These are phyloP conservation scores for Drosophila guanche DNA, from an alignment of 1,140 invertebrate genomes.

Conservation along the genomic window DNA sequence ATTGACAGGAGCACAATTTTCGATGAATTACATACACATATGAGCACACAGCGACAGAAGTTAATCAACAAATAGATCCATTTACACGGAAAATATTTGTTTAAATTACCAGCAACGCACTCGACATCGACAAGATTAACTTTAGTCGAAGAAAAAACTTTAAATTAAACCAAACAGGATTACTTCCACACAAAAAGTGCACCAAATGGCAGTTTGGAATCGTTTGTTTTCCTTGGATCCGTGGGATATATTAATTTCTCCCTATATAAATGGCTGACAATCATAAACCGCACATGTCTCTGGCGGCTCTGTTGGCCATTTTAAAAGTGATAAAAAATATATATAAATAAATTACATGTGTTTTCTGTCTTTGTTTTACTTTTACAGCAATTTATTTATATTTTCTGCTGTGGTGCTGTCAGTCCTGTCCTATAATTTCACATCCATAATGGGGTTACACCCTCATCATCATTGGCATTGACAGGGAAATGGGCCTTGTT, in stretches of 20 bases:
- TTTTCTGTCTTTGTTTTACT: constrained; percentile 44
- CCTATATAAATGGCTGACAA: constrained; percentile 29
- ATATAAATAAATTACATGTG: constrained; percentile 47
- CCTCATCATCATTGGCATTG: constrained; percentile 41
- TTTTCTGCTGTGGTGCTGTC: constrained; percentile 13
- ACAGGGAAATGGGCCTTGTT: constrained; percentile 24
- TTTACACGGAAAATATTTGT: constrained; percentile 52
- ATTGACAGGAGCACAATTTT: constrained; percentile 21
- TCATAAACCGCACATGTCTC: constrained; percentile 59
- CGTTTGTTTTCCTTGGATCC: constrained; percentile 34
- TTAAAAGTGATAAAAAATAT: constrained; percentile 25
- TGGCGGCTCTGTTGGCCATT: constrained; percentile 41
- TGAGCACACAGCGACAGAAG: background rate
- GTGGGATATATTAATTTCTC: background rate
- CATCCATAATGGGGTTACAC: constrained; percentile 35
- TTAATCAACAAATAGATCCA: constrained; percentile 55
- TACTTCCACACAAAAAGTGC: constrained; percentile 37
- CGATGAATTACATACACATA: too few species aligned
- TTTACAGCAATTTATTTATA: constrained; percentile 38
- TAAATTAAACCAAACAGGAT: constrained; percentile 44
- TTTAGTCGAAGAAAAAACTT: constrained; percentile 24
- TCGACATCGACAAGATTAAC: constrained; percentile 40
- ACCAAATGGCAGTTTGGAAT: constrained; percentile 39
- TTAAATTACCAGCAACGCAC: constrained; percentile 46
- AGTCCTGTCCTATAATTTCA: constrained; percentile 6